phyloP scores from a whole-genome alignment of 1,140 invertebrate species.

The Atta colombica region DNA sequence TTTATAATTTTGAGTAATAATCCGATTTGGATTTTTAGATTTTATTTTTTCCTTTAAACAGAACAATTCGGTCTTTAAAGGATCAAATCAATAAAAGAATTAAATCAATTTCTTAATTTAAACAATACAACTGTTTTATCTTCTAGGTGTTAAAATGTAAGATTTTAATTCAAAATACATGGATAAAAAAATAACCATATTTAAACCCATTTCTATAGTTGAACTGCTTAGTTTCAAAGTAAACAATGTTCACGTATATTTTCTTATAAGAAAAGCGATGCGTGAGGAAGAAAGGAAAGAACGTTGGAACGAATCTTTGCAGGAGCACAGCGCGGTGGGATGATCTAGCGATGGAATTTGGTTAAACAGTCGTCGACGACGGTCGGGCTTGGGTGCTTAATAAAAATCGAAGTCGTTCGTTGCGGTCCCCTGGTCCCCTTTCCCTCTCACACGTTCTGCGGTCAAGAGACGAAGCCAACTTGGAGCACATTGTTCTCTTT shows the following conservation, averaged over 20 bases:
- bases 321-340: constrained; percentile 67
- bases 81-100: too few species aligned
- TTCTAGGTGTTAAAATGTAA: too few species aligned
- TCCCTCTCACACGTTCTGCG: constrained; percentile 68
- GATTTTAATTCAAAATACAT: too few species aligned
- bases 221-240: too few species aligned
- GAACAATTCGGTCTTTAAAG: constrained; percentile 1
- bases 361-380: constrained; percentile 78
- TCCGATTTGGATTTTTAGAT: neutral
- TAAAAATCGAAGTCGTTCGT: constrained; percentile 77
- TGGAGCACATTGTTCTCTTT: constrained; percentile 45
- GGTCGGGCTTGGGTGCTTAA: constrained; percentile 75
- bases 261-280: neutral
- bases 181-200: too few species aligned
- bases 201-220: too few species aligned
- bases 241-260: too few species aligned
- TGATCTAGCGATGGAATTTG: constrained; percentile 77
- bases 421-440: constrained; percentile 35
- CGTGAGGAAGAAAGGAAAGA: constrained; percentile 32
- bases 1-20: neutral
- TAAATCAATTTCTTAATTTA: too few species aligned
- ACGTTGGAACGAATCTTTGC: constrained; percentile 15
- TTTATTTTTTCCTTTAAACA: neutral
- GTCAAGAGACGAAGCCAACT: constrained; percentile 55
- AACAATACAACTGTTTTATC: too few species aligned